A percentile compares a stretch with the other conserved stretches of the same genome.
Evolutionary conservation across 2,113 vertebrate genomes (phyloP).

Genomic region (Fregetta grallaria): DNA sequence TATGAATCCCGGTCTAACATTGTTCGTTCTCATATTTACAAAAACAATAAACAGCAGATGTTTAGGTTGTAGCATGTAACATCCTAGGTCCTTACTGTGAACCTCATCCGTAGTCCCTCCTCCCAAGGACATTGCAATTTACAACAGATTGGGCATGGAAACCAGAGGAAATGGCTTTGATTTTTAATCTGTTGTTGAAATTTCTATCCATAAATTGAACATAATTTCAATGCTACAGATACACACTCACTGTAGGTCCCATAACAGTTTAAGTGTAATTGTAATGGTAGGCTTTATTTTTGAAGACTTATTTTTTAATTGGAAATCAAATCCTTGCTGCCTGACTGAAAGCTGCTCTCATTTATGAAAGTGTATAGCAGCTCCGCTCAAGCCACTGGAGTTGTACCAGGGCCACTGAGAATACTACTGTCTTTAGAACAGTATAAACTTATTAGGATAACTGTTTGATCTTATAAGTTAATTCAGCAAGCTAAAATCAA

Average conservation of each 20-base stretch:
- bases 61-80: not conserved
- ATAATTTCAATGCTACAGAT: not conserved
- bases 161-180: not conserved
- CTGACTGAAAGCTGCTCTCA: not conserved
- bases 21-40: not conserved
- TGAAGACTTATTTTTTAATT: not conserved
- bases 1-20: not conserved
- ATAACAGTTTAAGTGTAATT: not conserved
- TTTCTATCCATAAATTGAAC: not conserved
- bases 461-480: constrained; percentile 32
- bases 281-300: not conserved
- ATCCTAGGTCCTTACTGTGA: not conserved
- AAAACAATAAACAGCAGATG: not conserved
- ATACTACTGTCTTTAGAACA: not conserved
- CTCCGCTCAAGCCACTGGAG: not conserved
- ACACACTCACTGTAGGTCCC: not conserved
- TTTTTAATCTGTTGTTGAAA: not conserved
- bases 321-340: not conserved
- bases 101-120: not conserved
- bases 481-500: constrained; percentile 37
- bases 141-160: not conserved
- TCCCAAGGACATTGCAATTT: not conserved
- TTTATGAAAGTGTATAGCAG: not conserved
- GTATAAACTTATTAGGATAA: constrained; percentile 35
- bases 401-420: not conserved